These are phyloP conservation scores for Pycnomerus fuliginosus DNA, from an alignment of 2,888 invertebrate genomes.

Conservation along the genomic window DNA sequence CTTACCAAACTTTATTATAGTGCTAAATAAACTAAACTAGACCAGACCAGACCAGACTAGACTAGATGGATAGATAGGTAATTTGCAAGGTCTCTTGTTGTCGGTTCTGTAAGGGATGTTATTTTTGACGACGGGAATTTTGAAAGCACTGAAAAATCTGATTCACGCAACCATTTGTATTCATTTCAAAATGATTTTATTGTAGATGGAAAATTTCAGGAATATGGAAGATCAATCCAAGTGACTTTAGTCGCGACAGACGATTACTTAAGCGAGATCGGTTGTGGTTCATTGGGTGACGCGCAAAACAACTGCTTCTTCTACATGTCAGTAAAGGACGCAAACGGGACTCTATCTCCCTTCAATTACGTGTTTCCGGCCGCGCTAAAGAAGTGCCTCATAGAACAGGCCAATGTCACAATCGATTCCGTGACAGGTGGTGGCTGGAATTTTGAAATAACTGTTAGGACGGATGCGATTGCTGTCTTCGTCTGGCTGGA, in stretches of 20 bases:
- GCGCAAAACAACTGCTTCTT: constrained; percentile 52
- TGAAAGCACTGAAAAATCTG: neutral
- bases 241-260: constrained; percentile 33
- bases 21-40: too few relatives aligned
- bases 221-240: constrained; percentile 28
- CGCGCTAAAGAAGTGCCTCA: constrained; percentile 57
- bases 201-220: too few relatives aligned
- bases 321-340: constrained; percentile 55
- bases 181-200: too few relatives aligned
- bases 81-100: too few relatives aligned
- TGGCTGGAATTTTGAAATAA: constrained; percentile 42
- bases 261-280: constrained; percentile 39
- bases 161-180: neutral
- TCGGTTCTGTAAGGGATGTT: too few relatives aligned
- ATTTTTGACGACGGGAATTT: too few relatives aligned
- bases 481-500: constrained; percentile 74
- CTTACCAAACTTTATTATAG: too few relatives aligned
- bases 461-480: constrained; percentile 55
- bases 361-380: constrained; percentile 68
- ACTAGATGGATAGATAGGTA: too few relatives aligned
- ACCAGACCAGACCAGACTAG: too few relatives aligned
- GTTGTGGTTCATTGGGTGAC: constrained; percentile 42
- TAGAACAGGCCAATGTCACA: constrained; percentile 57
- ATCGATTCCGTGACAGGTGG: constrained; percentile 33
- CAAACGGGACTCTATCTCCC: constrained; percentile 55